Base-by-base conservation (phyloP, 2,888 invertebrate species). In the Scelioninae gen. 1 region DNA sequence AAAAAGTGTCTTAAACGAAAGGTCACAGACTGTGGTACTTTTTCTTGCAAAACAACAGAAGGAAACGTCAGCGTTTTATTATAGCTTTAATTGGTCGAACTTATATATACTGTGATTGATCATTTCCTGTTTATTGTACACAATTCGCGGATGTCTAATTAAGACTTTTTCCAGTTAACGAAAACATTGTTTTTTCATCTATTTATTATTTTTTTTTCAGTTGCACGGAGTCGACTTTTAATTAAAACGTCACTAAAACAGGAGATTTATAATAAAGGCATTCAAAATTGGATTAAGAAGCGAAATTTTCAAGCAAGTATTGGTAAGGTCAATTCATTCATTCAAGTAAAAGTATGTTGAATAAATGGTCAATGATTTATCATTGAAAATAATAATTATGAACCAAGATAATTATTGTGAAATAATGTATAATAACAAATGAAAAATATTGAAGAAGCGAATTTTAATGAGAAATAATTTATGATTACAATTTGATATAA, bases 61-160 rank as follows among this genome's bases (percentile, higher is more conserved):
- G 40, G 40, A 75, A 47, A 65, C 58, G 23, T 47, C 34, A 40
- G 13, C 38, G 31, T 65, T 66, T 66, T 76, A 69, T 69, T 68
- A 66, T 66, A 60, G 16, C 40, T 77, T 77, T 77, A 77, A 68
- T 77, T 77, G 62, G 65, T 29, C 13, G 51, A 38, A 0, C 53
- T 49, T 29, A 38, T 68, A 77, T 51, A 53, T 10, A 16, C 53
- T 7, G 47, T 77, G 77, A 77, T 77, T 77, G 68, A 77, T 77
- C 68, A 77, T 77, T 38, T 38, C 38, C 38, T 38, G 38, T 47
- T 32, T 55, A 55, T 55, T 13, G 15, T 16, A 16, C 38, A 9
- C 34, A 38, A 15, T 56, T 38, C 11, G 16, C 38, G 38, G 56
- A 56, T 56, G 62, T 60, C 62, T 60, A 77, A 77, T 77, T 77